phyloP scores from a whole-genome alignment of 2,888 invertebrate species.

The Campoplex capitator region DNA sequence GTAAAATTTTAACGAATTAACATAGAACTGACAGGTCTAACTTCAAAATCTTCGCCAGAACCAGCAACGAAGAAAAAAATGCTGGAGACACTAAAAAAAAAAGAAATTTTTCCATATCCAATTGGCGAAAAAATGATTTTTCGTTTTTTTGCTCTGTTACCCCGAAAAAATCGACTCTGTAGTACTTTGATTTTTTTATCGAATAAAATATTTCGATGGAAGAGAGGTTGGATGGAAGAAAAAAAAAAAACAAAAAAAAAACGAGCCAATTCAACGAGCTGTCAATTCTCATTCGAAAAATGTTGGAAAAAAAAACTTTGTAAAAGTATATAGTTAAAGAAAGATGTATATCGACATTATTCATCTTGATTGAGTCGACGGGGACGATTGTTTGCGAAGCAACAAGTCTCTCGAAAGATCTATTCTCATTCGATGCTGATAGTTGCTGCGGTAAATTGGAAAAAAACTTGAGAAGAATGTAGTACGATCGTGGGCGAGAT shows the following conservation, averaged over 20 bases:
- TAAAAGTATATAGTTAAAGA: background rate
- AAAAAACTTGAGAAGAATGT: conserved; percentile 31
- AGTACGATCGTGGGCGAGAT: conserved; percentile 5
- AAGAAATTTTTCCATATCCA: too few species aligned
- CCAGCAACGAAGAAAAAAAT: too few species aligned
- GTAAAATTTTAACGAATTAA: too few species aligned
- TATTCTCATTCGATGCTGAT: conserved; percentile 34
- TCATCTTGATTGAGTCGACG: background rate
- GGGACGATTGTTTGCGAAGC: conserved; percentile 28
- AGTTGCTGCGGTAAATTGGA: background rate
- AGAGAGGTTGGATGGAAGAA: background rate
- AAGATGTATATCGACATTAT: background rate
- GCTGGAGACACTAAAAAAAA: too few species aligned
- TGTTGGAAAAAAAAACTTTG: background rate
- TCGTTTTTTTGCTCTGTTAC: too few species aligned
- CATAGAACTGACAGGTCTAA: too few species aligned
- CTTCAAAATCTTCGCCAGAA: too few species aligned
- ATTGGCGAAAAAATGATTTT: too few species aligned
- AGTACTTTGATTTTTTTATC: too few species aligned
- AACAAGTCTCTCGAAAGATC: conserved; percentile 50
- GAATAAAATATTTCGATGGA: background rate
- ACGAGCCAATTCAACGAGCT: too few species aligned
- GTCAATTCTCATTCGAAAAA: background rate
- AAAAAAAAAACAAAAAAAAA: too few species aligned
- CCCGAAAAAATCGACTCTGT: too few species aligned